Base-by-base conservation (phyloP, 2,113 vertebrate species). In the Varanus salvator region DNA sequence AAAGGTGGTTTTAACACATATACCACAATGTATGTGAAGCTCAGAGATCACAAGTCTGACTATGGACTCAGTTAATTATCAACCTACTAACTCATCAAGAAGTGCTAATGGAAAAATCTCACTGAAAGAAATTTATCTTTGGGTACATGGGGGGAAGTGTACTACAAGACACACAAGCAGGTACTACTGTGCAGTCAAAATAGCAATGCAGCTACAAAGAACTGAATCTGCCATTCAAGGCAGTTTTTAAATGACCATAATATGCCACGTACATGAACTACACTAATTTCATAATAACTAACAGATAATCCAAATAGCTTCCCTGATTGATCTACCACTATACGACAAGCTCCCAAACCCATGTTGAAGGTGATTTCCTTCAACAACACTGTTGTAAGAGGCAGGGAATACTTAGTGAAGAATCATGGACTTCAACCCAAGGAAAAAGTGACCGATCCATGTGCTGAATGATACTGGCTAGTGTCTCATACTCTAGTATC, bases 21-120 rank as follows among this genome's bases (percentile, higher is more conserved):
- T 76, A 60, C 57, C 80, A 78, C 77, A 48, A 31, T 1, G 78
- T 0, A 89, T 81, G 52, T 34, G 72, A 68, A 50, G 57, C 23
- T n/a, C 0, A 84, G 29, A 29, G 1, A 27, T 64, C 44, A 57
- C 64, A 80, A 75, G 27, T 27, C 11, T 6, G 3, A 88, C 0
- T 85, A 54, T 0, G 0, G 57, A 21, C 54, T 86, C 38, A 21
- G 75, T 60, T 77, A 92, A 92, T 57, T 50, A 89, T 69, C 85
- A 91, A 31, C 80, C 88, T 31, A 19, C 57, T 72, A 44, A 77
- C 87, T 72, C 80, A 89, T 76, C 29, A 48, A 52, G 85, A 92
- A 0, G 2, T 6, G 3, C 50, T 57, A 57, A 89, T 3, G n/a
- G 76, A 48, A 85, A 81, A 88, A 82, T 14, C 71, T 50, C 44